These are phyloP conservation scores for Coelogynopora nodosa DNA, from an alignment of 2,888 invertebrate genomes.

Conservation along the genomic window DNA sequence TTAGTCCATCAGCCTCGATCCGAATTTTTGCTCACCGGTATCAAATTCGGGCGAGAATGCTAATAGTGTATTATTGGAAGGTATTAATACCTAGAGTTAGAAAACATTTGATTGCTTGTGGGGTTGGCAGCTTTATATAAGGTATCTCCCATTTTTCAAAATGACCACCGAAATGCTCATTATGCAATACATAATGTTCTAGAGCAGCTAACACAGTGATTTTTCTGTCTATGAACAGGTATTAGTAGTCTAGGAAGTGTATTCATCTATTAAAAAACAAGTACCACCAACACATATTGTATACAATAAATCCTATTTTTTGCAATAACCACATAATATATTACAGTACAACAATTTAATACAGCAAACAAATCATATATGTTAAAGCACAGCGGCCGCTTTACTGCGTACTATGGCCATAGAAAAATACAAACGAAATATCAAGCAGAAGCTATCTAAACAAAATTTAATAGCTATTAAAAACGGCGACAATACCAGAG, in stretches of 20 bases:
- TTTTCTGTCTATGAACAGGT: slow-evolving; percentile 15
- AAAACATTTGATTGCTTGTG: not conserved
- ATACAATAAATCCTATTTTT: not conserved
- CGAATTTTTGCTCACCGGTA: not conserved
- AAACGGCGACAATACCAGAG: not conserved
- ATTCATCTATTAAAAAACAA: slow-evolving; percentile 3
- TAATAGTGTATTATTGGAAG: not conserved
- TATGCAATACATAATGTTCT: not conserved
- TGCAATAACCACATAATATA: not conserved
- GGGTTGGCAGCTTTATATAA: not conserved
- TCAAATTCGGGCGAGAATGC: not conserved
- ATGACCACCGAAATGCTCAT: not conserved
- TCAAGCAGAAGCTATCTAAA: not conserved
- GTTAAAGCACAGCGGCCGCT: not conserved
- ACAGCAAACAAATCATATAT: slow-evolving; percentile 28
- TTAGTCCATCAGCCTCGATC: no score
- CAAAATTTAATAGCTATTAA: not conserved
- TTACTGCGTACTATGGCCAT: not conserved
- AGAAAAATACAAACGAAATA: not conserved
- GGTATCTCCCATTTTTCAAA: not conserved
- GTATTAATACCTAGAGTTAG: not conserved
- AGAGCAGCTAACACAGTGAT: slow-evolving; percentile 9
- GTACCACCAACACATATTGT: not conserved
- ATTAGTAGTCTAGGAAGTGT: slow-evolving; percentile 10
- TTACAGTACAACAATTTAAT: slow-evolving; percentile 22